A percentile compares a stretch with the other conserved stretches of the same genome.
phyloP scores from a whole-genome alignment of 2,113 vertebrate species.

The Polyodon spathula region DNA sequence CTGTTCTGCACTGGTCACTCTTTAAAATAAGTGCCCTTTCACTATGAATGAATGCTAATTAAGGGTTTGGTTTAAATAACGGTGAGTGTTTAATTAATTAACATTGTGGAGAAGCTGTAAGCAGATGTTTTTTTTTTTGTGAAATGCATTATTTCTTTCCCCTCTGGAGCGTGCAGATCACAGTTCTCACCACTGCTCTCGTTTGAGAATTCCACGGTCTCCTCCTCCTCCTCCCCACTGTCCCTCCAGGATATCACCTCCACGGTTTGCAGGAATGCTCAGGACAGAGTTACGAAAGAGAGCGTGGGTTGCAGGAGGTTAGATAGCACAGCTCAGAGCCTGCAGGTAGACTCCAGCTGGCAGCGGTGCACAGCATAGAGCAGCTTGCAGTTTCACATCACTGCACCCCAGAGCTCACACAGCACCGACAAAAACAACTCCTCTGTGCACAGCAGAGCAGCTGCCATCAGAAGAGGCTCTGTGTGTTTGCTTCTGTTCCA shows the following conservation, averaged over 20 bases:
- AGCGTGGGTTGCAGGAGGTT: slow-evolving; percentile 8
- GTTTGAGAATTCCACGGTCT: slow-evolving; percentile 19
- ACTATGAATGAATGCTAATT: no score
- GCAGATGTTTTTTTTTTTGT: neutral
- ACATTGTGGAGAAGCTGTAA: no score
- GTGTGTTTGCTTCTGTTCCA: no score
- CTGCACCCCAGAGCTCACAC: slow-evolving; percentile 24
- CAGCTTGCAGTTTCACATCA: slow-evolving; percentile 5
- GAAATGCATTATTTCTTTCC: neutral
- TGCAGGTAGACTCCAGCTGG: slow-evolving; percentile 29
- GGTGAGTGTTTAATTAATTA: no score
- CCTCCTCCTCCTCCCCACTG: slow-evolving; percentile 4
- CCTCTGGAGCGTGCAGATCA: neutral
- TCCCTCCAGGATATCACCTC: slow-evolving; percentile 20
- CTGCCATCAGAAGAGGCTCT: slow-evolving; percentile 5
- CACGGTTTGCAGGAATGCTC: slow-evolving; percentile 34
- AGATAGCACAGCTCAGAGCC: slow-evolving; percentile 26
- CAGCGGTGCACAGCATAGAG: slow-evolving; percentile 8
- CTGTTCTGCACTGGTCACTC: no score
- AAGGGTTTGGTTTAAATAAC: no score
- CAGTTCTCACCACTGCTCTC: slow-evolving; percentile 11
- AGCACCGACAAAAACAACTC: slow-evolving; percentile 29
- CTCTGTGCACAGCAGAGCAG: slow-evolving; percentile 14
- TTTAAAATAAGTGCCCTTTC: no score
- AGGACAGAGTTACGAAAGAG: slow-evolving; percentile 13